phyloP scores from a whole-genome alignment of 2,888 invertebrate genomes.

The Rhimphoctona megacephalus region DNA sequence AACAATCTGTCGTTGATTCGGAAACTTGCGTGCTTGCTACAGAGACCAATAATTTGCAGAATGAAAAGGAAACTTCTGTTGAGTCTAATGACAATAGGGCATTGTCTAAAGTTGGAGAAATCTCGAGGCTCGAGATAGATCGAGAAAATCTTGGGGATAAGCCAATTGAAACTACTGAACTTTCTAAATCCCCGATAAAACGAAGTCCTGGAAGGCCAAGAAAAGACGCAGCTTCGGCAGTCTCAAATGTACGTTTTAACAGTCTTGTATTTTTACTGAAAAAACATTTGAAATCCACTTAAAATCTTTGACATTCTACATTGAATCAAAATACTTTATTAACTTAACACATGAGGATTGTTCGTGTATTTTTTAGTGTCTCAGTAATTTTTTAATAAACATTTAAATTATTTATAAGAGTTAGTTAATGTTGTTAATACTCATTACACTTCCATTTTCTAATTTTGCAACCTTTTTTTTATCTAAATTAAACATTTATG shows the following conservation, averaged over 20 bases:
- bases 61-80: not conserved
- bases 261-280: not conserved
- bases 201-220: constrained; percentile 77
- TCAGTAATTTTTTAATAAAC: not conserved
- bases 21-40: constrained; percentile 60
- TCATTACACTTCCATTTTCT: not conserved
- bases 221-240: constrained; percentile 70
- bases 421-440: too few species aligned
- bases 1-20: constrained; percentile 65
- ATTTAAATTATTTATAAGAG: not conserved
- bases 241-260: constrained; percentile 52
- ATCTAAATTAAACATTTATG: not conserved
- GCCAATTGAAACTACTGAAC: not conserved
- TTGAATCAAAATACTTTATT: too few species aligned
- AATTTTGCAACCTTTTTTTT: not conserved
- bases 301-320: too few species aligned
- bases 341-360: not conserved
- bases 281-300: not conserved
- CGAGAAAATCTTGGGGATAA: constrained; percentile 8
- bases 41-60: constrained; percentile 38
- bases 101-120: not conserved
- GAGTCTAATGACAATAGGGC: not conserved
- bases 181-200: constrained; percentile 40
- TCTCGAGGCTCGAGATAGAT: constrained; percentile 5
- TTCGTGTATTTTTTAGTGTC: not conserved